These are phyloP conservation scores for Macrochelys suwanniensis DNA, from an alignment of 2,797 vertebrate genomes.

Conservation along the genomic window DNA sequence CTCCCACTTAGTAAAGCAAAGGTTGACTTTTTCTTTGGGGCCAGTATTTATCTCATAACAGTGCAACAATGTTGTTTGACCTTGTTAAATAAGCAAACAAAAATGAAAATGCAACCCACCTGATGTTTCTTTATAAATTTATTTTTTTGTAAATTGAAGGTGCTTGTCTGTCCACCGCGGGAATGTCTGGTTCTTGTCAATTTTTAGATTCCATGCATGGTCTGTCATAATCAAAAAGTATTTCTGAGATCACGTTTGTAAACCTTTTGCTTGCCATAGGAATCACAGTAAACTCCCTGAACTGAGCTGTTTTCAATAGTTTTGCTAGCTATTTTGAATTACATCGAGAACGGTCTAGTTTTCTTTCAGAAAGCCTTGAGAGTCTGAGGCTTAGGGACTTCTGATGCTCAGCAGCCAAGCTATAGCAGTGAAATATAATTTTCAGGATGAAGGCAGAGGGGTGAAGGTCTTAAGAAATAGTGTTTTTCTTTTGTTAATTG, in stretches of 20 bases:
- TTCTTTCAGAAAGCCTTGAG: neutral
- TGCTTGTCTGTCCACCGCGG: accelerated
- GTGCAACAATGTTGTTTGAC: accelerated
- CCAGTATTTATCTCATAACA: neutral
- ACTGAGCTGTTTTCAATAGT: neutral
- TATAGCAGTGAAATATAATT: neutral
- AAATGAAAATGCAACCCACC: neutral
- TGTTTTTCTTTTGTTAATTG: neutral
- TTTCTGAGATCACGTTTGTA: neutral
- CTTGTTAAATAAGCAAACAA: neutral
- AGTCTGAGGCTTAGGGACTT: neutral
- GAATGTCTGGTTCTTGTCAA: neutral
- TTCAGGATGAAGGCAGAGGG: neutral
- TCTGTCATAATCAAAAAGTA: neutral
- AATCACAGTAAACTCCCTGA: neutral
- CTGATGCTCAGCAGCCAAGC: neutral
- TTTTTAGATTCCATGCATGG: accelerated
- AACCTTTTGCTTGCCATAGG: neutral
- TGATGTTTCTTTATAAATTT: neutral
- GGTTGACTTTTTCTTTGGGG: neutral
- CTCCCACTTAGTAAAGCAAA: neutral
- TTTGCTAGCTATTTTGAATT: neutral
- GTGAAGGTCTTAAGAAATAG: neutral
- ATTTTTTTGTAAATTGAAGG: neutral
- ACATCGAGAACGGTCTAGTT: neutral